Evolutionary conservation across 2,888 invertebrate species (phyloP), one percentile per base, ranked within the genome.

Genomic region (Lithosia quadra): DNA sequence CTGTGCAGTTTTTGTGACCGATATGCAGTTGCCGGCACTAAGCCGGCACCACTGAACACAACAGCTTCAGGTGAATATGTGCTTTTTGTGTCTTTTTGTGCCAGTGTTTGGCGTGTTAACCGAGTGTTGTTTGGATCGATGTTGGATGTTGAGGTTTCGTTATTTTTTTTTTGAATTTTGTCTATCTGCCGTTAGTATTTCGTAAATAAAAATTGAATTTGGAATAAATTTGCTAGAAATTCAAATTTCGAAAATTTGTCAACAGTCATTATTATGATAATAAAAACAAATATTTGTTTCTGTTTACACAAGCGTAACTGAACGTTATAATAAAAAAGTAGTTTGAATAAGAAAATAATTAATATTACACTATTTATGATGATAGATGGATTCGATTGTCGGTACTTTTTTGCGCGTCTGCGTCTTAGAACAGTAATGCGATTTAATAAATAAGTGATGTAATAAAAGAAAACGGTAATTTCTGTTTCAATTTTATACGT

Each of bases 11-110:
- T 73, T 76, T 79, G 82, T 84, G 79, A 82, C 72, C 88, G 88
- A 86, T 80, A 92, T 92, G 92, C 91, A 83, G 84, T 76, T 86
- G 88, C 91, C 90, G 87, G 88, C 85, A 81, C 75, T 78, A 75
- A 72, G 85, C 87, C 86, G 87, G 88, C 87, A 82, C 84, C 89
- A 92, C 81, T 92, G 77, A 90, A 82, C 11, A 83, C 69, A 74
- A 87, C 82, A 84, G 79, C 85, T 85, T 88, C 92, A 92, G 92
- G 92, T 92, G 66, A 79, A 66, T 78, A 74, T 75, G 22, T 28
- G 15, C 18, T 22, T 73, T 43, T 49, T 68, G 8, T 70, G 36
- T 65, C 28, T 57, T 67, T 72, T 69, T 63, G n/a, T 57, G 21
- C 2, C 24, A 10, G 11, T n/a, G n/a, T 63, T 65, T 21, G 57